Percentiles rank a stretch among this genome's conserved stretches.
These are phyloP conservation scores for Coryphaenoides rupestris DNA, from an alignment of 2,113 vertebrate genomes.

Conservation along the genomic window DNA sequence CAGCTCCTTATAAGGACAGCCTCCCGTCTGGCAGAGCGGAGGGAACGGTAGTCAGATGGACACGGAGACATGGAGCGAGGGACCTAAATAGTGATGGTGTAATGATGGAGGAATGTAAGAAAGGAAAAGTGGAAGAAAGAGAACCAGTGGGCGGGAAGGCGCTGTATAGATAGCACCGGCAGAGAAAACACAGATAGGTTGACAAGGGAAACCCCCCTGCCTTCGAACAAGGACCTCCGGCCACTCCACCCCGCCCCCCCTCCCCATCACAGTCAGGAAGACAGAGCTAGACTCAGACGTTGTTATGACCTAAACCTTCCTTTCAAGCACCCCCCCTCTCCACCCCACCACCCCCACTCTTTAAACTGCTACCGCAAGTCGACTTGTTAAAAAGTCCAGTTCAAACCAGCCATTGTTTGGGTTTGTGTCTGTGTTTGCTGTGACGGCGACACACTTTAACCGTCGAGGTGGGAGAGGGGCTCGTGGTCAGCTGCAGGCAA, in stretches of 20 bases:
- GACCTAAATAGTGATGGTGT: slow-evolving; percentile 1
- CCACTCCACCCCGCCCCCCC: not conserved
- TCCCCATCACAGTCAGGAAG: slow-evolving; percentile 43
- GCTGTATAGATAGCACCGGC: no score
- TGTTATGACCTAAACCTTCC: slow-evolving; percentile 26
- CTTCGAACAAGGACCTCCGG: no score
- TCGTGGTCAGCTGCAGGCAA: no score
- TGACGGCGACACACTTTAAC: no score
- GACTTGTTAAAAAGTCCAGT: slow-evolving; percentile 32
- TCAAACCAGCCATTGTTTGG: slow-evolving; percentile 11
- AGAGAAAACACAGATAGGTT: slow-evolving; percentile 6
- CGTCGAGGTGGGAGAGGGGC: no score
- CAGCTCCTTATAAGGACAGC: slow-evolving; percentile 57
- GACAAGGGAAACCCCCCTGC: slow-evolving; percentile 40
- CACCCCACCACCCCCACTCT: slow-evolving; percentile 14
- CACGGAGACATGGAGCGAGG: not conserved
- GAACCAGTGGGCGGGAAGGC: slow-evolving; percentile 2
- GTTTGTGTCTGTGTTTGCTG: no score
- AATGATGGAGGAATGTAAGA: slow-evolving; percentile 28
- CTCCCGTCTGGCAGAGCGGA: slow-evolving; percentile 5
- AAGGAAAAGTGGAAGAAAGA: slow-evolving; percentile 13
- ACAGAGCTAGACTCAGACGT: slow-evolving; percentile 52
- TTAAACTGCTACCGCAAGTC: slow-evolving; percentile 17
- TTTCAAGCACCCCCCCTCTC: slow-evolving; percentile 6
- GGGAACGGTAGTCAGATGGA: not conserved